These are phyloP conservation scores for Spilogale gracilis DNA, from an alignment of 2,113 vertebrate genomes.

Conservation along the genomic window DNA sequence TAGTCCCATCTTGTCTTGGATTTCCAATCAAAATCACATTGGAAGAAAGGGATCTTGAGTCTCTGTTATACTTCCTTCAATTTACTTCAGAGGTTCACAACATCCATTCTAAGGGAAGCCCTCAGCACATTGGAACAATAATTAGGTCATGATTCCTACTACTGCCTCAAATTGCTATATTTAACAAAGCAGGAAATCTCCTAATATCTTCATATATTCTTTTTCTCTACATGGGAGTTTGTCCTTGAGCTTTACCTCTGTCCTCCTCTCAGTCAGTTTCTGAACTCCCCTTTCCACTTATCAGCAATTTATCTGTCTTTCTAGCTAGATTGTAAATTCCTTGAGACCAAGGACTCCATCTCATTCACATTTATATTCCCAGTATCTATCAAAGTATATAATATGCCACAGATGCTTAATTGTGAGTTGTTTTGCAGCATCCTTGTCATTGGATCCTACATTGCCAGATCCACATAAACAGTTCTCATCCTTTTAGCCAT, in stretches of 20 bases:
- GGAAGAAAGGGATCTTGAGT: background rate
- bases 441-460: background rate
- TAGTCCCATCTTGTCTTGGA: background rate
- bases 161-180: background rate
- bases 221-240: background rate
- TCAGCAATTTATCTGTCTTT: background rate
- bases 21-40: background rate
- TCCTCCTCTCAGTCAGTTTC: background rate
- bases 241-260: background rate
- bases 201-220: background rate
- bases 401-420: background rate
- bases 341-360: background rate
- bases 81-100: background rate
- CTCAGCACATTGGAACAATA: background rate
- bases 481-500: background rate
- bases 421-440: background rate
- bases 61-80: background rate
- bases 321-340: background rate
- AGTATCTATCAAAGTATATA: background rate
- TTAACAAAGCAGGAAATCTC: background rate
- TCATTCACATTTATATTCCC: background rate
- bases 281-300: background rate
- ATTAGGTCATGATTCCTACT: background rate
- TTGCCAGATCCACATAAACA: background rate
- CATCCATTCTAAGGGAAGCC: background rate